Percentiles rank a stretch among this genome's conserved stretches.
phyloP scores from a whole-genome alignment of 2,113 vertebrate genomes.

The Nannospalax galili region DNA sequence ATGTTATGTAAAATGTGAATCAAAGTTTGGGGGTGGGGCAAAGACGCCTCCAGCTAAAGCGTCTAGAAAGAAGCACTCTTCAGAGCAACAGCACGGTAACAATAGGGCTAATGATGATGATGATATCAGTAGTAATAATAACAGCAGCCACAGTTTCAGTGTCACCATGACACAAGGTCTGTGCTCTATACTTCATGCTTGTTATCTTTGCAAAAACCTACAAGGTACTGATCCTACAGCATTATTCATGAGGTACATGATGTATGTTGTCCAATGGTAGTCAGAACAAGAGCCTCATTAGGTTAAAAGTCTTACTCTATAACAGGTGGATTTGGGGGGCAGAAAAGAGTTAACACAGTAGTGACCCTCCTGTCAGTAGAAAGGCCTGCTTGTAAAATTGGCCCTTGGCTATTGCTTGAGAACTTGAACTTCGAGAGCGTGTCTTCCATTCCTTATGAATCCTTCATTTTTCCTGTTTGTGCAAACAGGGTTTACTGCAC shows the following conservation, averaged over 20 bases:
- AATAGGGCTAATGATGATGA: background rate
- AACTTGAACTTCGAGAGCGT: background rate
- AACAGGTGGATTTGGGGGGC: background rate
- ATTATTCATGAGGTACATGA: slow-evolving; percentile 34
- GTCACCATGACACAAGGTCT: background rate
- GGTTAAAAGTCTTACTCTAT: background rate
- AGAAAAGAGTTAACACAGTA: background rate
- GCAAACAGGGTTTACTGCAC: background rate
- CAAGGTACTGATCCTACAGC: background rate
- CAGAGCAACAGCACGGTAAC: background rate
- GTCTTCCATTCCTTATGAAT: background rate
- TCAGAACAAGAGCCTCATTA: background rate
- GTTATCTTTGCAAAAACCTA: background rate
- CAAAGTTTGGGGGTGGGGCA: background rate
- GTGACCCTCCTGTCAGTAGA: background rate
- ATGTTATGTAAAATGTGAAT: background rate
- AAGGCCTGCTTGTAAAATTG: background rate
- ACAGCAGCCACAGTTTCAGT: background rate
- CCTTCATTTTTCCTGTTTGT: background rate
- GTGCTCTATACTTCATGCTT: background rate
- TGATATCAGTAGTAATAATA: background rate
- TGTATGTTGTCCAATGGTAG: background rate
- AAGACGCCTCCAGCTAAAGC: background rate
- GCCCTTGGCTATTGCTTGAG: background rate
- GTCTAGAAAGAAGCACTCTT: background rate